These are phyloP conservation scores for Pachycephala philippinensis DNA, from an alignment of 2,113 vertebrate genomes.

Conservation along the genomic window DNA sequence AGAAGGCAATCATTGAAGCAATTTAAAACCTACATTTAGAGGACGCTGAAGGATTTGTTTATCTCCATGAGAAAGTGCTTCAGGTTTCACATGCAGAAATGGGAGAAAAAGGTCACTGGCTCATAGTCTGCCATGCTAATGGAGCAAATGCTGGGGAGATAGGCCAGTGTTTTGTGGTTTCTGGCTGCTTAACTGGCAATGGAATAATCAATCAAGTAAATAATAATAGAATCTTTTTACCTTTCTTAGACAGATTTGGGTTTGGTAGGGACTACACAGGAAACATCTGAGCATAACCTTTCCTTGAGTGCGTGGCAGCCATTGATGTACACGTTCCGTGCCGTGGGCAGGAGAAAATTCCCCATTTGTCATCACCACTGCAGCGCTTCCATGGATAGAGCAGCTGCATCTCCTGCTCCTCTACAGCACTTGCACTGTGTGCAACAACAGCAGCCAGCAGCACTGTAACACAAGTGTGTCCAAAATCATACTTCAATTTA, in stretches of 20 bases:
- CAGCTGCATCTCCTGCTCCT: neutral
- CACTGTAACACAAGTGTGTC: neutral
- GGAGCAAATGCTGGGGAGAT: accelerated
- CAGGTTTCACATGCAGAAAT: neutral
- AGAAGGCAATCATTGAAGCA: neutral
- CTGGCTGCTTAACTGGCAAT: neutral
- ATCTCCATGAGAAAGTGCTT: neutral
- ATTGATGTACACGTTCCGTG: neutral
- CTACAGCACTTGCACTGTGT: neutral
- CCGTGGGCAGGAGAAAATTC: neutral
- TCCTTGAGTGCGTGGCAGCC: neutral
- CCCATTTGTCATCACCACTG: neutral
- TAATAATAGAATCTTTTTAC: neutral
- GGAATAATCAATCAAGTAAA: neutral
- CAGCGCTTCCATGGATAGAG: neutral
- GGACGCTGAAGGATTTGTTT: neutral
- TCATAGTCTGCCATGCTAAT: neutral
- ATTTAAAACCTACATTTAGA: neutral
- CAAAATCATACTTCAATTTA: neutral
- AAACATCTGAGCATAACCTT: neutral
- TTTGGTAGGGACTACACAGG: neutral
- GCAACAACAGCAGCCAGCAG: neutral
- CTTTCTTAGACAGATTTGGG: neutral
- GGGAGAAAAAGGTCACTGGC: neutral
- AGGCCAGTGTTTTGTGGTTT: neutral